Evolutionary conservation across 2,797 vertebrate species (phyloP).

Genomic region (Atherinosoma microstoma): DNA sequence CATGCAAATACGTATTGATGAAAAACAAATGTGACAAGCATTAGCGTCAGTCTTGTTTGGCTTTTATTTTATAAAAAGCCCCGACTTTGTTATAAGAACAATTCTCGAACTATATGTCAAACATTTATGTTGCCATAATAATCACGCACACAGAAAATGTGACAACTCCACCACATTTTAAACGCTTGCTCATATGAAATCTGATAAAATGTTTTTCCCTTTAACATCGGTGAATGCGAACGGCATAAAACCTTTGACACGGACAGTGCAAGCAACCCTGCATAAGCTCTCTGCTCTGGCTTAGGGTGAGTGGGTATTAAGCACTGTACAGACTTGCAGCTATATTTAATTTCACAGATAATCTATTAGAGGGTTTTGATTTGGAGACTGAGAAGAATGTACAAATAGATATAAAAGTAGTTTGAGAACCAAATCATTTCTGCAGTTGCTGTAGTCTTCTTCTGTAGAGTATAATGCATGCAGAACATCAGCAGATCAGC

Average conservation of each 20-base stretch:
- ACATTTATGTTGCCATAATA: conserved; percentile 8
- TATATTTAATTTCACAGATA: conserved; percentile 56
- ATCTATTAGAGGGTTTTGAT: conserved; percentile 55
- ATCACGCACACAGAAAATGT: conserved; percentile 11
- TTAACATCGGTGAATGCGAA: conserved; percentile 26
- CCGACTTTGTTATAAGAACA: neutral
- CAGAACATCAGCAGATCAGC: conserved; percentile 32
- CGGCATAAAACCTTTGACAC: conserved; percentile 27
- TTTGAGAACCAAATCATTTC: conserved; percentile 23
- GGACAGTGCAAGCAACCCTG: conserved; percentile 9
- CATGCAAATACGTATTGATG: neutral
- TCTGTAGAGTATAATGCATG: conserved; percentile 16
- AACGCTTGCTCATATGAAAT: neutral
- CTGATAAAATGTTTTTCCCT: conserved; percentile 14
- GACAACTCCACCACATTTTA: neutral
- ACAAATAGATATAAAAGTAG: conserved; percentile 34
- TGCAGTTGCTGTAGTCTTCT: neutral
- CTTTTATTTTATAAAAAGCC: neutral
- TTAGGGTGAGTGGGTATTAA: conserved; percentile 48
- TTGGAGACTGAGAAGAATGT: conserved; percentile 33
- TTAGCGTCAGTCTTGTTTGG: neutral
- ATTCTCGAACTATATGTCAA: conserved; percentile 4
- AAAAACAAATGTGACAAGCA: neutral
- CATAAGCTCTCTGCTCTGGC: conserved; percentile 47
- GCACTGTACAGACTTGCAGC: conserved; percentile 33